Evolutionary conservation across 1,140 invertebrate species (phyloP).

Genomic region (Luehdorfia chinensis): DNA sequence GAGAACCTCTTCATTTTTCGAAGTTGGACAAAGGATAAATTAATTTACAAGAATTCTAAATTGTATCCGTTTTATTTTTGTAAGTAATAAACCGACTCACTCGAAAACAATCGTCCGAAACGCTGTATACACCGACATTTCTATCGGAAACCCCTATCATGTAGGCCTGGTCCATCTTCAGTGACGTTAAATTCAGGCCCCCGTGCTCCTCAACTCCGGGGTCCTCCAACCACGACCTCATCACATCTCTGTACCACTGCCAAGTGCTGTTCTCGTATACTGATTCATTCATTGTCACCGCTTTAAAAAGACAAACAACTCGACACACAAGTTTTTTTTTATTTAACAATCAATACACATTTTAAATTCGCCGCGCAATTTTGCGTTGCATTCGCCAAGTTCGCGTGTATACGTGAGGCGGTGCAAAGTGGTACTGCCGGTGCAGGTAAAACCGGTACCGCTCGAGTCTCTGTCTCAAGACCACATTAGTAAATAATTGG

Average conservation of each 20-base stretch:
- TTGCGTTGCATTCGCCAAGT: conserved; percentile 16
- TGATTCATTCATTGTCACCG: conserved; percentile 54
- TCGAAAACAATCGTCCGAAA: conserved; percentile 79
- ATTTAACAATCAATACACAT: conserved; percentile 19
- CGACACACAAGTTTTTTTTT: too few species aligned
- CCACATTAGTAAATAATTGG: conserved; percentile 45
- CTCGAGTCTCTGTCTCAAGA: conserved; percentile 22
- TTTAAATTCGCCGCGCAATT: conserved; percentile 7
- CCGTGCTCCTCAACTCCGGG: conserved; percentile 54
- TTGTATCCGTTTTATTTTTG: too few species aligned
- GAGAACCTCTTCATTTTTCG: too few species aligned
- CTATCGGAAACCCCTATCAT: conserved; percentile 59
- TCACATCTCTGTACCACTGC: conserved; percentile 53
- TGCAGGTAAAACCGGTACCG: conserved; percentile 41
- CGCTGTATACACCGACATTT: conserved; percentile 74
- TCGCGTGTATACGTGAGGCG: conserved; percentile 26
- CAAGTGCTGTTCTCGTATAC: conserved; percentile 42
- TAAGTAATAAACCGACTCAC: conserved; percentile 67
- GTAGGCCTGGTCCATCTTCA: conserved; percentile 79
- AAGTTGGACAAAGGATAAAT: too few species aligned
- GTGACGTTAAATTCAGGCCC: conserved; percentile 60
- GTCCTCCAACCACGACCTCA: conserved; percentile 67
- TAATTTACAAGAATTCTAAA: too few species aligned
- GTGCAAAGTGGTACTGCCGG: conserved; percentile 35
- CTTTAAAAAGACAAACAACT: background rate